A percentile compares a stretch with the other conserved stretches of the same genome.
These are phyloP conservation scores for Cyanocitta stelleri DNA, from an alignment of 2,113 vertebrate genomes.

Conservation along the genomic window DNA sequence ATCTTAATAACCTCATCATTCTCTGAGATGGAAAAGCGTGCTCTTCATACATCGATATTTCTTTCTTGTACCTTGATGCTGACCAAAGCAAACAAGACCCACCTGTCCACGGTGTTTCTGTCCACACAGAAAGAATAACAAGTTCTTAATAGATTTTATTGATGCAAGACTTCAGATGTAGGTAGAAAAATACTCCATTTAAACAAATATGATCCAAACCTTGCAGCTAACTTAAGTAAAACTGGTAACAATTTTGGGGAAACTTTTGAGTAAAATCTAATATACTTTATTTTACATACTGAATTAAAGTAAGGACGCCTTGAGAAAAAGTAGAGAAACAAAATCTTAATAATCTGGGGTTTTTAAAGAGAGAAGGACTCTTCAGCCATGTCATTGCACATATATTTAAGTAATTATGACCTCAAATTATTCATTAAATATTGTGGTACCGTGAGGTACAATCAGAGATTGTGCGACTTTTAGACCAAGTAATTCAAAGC, in stretches of 20 bases:
- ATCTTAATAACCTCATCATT: not conserved
- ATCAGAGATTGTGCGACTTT: not conserved
- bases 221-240: not conserved
- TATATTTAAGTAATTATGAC: not conserved
- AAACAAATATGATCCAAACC: not conserved
- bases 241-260: not conserved
- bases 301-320: not conserved
- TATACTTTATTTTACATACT: not conserved
- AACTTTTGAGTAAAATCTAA: not conserved
- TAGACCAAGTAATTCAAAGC: not conserved
- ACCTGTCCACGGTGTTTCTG: conserved; percentile 5
- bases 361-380: not conserved
- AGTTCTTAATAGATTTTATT: not conserved
- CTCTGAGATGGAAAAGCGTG: not conserved
- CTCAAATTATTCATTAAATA: not conserved
- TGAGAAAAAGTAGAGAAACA: not conserved
- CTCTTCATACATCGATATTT: not conserved
- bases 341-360: not conserved
- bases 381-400: not conserved
- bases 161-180: not conserved
- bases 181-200: not conserved
- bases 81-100: conserved; percentile 50
- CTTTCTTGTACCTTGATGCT: not conserved
- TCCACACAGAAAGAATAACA: not conserved
- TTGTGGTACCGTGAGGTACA: not conserved